Percentiles rank a stretch among this genome's conserved stretches.
Conservation (phyloP, 1,140 invertebrate species). For the Anagrus nilaparvatae region DNA sequence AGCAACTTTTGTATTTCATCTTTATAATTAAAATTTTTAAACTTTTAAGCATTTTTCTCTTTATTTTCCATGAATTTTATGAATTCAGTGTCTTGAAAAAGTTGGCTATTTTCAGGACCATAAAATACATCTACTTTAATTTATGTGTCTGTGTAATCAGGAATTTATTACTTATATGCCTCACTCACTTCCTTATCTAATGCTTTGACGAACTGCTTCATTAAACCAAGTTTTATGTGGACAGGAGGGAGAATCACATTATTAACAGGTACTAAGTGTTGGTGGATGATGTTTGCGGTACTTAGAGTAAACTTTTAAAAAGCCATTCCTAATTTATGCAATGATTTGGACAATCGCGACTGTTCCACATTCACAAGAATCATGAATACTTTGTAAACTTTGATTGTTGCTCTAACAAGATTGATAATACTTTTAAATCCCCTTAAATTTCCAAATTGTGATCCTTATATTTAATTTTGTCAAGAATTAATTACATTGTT, state of each 20-base stretch:
- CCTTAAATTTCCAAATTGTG: slow-evolving; percentile 1
- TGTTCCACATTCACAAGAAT: slow-evolving; percentile 4
- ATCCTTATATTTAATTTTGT: slow-evolving; percentile 1
- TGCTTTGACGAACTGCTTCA: not conserved
- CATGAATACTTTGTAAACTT: slow-evolving; percentile 3
- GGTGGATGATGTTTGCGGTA: slow-evolving; percentile 1
- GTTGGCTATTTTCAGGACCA: not conserved
- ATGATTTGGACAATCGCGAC: not conserved
- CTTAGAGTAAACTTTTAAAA: not conserved
- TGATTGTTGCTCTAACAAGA: not conserved
- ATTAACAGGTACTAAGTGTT: not conserved
- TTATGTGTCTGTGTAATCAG: not conserved
- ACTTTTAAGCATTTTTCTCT: slow-evolving; percentile 1
- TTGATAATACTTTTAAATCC: slow-evolving; percentile 2
- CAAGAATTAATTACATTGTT: not conserved
- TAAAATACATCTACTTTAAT: not conserved
- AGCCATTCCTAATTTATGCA: not conserved
- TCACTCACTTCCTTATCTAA: not conserved
- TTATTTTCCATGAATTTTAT: not conserved
- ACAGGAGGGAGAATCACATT: not conserved
- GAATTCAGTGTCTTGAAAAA: not conserved
- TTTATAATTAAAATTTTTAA: not conserved
- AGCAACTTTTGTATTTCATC: not conserved
- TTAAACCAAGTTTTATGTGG: not conserved
- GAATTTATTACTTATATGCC: not conserved